A percentile compares a stretch with the other conserved stretches of the same genome.
Conservation (phyloP, 2,113 vertebrate genomes). For the Plecotus auritus region DNA sequence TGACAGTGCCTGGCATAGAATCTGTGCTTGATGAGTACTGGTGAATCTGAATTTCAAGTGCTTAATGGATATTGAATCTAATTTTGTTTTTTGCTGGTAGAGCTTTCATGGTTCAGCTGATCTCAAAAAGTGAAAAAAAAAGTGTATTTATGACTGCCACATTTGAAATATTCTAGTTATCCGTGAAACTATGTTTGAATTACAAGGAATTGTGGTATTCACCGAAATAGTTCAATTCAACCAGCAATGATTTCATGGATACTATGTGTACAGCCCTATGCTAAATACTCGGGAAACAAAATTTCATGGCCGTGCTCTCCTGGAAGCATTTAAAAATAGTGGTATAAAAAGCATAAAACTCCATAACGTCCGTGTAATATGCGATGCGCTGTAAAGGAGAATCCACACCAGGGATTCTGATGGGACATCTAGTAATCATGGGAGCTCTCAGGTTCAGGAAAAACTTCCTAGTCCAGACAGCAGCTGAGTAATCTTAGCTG, state of each 20-base stretch:
- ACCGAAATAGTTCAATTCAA: not conserved
- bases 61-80: not conserved
- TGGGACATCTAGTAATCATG: accelerated
- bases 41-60: not conserved
- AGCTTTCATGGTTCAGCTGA: not conserved
- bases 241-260: not conserved
- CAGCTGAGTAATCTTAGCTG: not conserved
- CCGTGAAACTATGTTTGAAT: not conserved
- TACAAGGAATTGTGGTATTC: not conserved
- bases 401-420: not conserved
- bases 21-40: not conserved
- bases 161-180: not conserved
- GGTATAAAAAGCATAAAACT: not conserved
- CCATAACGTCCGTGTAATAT: no score
- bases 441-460: not conserved
- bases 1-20: not conserved
- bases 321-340: not conserved
- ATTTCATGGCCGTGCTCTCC: not conserved
- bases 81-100: constrained; percentile 22
- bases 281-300: not conserved
- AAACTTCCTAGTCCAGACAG: not conserved
- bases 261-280: not conserved
- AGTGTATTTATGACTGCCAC: not conserved
- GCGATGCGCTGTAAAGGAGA: not conserved
- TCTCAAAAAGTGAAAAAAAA: no score